Conservation (phyloP, 2,888 invertebrate genomes). For the Idaea dimidiata region DNA sequence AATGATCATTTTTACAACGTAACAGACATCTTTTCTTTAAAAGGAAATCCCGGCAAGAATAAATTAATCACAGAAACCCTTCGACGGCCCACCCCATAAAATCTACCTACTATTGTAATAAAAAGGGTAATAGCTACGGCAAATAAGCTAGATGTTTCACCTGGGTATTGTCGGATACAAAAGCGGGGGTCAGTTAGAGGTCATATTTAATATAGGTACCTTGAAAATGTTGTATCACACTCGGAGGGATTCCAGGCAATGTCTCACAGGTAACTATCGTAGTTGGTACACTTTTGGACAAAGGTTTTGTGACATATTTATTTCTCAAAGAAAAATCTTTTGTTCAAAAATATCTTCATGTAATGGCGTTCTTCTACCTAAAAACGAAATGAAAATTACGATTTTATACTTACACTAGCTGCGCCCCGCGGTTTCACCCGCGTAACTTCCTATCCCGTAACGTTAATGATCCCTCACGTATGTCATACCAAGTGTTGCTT, state of each 20-base stretch:
- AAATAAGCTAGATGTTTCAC: conserved; percentile 30
- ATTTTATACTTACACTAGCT: too few species aligned
- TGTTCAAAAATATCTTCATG: neutral
- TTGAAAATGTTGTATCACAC: conserved; percentile 33
- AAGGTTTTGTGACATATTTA: conserved; percentile 2
- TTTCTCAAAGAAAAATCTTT: neutral
- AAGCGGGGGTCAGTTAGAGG: conserved; percentile 44
- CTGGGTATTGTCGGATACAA: conserved; percentile 41
- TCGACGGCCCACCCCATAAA: conserved; percentile 30
- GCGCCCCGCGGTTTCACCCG: too few species aligned
- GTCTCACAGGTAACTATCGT: conserved; percentile 24
- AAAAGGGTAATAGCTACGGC: conserved; percentile 34
- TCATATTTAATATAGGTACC: conserved; percentile 47
- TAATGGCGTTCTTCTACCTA: too few species aligned
- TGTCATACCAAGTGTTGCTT: too few species aligned
- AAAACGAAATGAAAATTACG: too few species aligned
- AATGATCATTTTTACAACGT: neutral
- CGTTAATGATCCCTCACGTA: too few species aligned
- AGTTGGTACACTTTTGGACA: conserved; percentile 19
- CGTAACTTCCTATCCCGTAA: too few species aligned
- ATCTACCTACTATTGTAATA: conserved; percentile 33
- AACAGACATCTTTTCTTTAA: conserved; percentile 8
- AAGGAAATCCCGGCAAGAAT: conserved; percentile 23
- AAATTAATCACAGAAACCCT: conserved; percentile 37
- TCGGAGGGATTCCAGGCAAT: conserved; percentile 23